Conservation (phyloP, 2,888 invertebrate genomes). For the Diarsia rubi region DNA sequence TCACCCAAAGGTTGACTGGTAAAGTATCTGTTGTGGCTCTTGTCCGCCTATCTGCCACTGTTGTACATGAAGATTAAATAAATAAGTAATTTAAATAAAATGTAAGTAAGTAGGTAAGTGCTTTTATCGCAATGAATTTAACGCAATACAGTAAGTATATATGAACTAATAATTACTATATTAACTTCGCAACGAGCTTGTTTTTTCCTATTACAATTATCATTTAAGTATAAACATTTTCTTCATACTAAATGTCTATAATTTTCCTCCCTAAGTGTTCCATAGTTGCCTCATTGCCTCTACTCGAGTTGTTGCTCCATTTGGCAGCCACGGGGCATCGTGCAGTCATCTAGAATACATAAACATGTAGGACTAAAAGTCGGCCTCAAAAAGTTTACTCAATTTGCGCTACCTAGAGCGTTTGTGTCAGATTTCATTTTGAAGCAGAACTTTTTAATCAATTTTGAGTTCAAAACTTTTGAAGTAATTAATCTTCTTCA, state of each 20-base stretch:
- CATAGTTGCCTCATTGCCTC: slow-evolving; percentile 28
- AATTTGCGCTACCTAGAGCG: slow-evolving; percentile 13
- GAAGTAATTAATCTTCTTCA: not conserved
- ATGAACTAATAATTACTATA: slow-evolving; percentile 5
- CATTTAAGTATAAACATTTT: slow-evolving; percentile 18
- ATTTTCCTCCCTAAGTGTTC: slow-evolving; percentile 25
- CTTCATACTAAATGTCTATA: slow-evolving; percentile 9
- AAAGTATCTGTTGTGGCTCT: no score
- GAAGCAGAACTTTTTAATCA: not conserved
- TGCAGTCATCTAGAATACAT: slow-evolving; percentile 34
- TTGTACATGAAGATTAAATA: no score
- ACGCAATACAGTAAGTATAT: no score
- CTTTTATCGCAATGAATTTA: not conserved
- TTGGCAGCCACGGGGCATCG: slow-evolving; percentile 18
- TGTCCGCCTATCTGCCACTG: no score
- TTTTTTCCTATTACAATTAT: not conserved
- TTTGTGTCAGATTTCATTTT: slow-evolving; percentile 2
- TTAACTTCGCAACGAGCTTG: not conserved
- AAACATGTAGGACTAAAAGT: slow-evolving; percentile 8
- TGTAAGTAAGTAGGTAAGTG: no score
- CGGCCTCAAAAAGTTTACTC: not conserved
- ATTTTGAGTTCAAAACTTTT: not conserved
- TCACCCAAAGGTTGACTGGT: no score
- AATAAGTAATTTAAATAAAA: no score
- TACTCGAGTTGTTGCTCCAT: slow-evolving; percentile 32